phyloP scores from a whole-genome alignment of 2,113 vertebrate species.

The Daphoenositta chrysoptera region DNA sequence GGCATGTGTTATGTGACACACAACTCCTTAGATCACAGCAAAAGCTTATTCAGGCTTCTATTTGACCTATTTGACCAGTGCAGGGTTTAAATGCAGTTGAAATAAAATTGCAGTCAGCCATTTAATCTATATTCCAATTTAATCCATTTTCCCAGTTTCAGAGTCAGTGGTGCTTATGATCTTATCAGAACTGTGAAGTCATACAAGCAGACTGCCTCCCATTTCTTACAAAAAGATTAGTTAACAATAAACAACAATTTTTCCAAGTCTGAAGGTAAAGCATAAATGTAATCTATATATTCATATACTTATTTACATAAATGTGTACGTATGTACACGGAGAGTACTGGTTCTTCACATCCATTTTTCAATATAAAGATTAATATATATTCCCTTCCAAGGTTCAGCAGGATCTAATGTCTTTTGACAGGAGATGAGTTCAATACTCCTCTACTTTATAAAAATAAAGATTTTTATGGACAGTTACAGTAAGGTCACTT shows the following conservation, averaged over 20 bases:
- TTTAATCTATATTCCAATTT: constrained; percentile 44
- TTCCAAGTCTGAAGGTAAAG: not conserved
- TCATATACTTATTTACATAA: not conserved
- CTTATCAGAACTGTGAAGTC: constrained; percentile 3
- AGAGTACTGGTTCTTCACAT: not conserved
- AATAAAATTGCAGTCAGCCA: constrained; percentile 30
- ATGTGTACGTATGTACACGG: accelerated
- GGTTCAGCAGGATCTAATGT: not conserved
- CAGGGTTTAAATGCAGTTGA: constrained; percentile 13
- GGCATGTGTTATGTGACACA: not conserved
- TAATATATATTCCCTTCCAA: not conserved
- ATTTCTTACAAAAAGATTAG: not conserved
- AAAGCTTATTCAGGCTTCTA: not conserved
- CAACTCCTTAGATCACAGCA: not conserved
- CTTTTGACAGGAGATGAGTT: not conserved
- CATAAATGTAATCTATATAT: not conserved
- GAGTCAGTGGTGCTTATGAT: constrained; percentile 14
- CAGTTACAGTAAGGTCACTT: not conserved
- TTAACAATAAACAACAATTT: not conserved
- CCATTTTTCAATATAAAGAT: not conserved
- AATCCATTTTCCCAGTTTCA: constrained; percentile 24
- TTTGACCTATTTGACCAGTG: constrained; percentile 15
- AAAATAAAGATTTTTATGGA: not conserved
- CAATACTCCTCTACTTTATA: not conserved
- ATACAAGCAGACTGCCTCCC: not conserved